Evolutionary conservation across 2,113 vertebrate species (phyloP).

Genomic region (Siphamia tubifer): DNA sequence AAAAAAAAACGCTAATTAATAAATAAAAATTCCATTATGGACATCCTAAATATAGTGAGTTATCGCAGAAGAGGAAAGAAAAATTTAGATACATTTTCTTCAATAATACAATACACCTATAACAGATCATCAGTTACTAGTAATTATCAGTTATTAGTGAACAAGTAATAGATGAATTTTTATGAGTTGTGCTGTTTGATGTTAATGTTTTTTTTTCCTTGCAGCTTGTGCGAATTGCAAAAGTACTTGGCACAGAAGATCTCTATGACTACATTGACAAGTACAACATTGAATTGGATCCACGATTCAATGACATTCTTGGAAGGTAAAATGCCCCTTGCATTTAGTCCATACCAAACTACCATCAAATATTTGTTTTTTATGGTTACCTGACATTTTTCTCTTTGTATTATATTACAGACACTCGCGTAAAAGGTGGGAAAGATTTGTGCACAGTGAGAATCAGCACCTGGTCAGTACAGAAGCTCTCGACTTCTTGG

Average conservation of each 20-base stretch:
- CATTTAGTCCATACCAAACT: background rate
- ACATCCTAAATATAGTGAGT: too few species aligned
- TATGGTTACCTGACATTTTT: background rate
- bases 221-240: slow-evolving; percentile 82
- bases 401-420: slow-evolving; percentile 46
- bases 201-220: background rate
- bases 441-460: slow-evolving; percentile 87
- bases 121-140: too few species aligned
- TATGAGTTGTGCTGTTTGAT: background rate
- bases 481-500: slow-evolving; percentile 85
- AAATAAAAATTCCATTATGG: too few species aligned
- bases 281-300: slow-evolving; percentile 84
- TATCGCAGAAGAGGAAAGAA: too few species aligned
- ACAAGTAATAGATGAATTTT: too few species aligned
- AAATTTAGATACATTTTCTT: too few species aligned
- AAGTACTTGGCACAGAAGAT: slow-evolving; percentile 82
- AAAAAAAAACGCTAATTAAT: too few species aligned
- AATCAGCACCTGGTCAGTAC: slow-evolving; percentile 88
- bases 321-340: slow-evolving; percentile 65
- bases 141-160: too few species aligned
- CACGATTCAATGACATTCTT: slow-evolving; percentile 83
- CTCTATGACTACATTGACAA: slow-evolving; percentile 84
- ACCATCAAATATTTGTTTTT: background rate
- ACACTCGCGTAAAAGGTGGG: slow-evolving; percentile 88
- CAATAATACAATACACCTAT: too few species aligned